phyloP scores from a whole-genome alignment of 2,797 vertebrate species.

The Hemitrygon akajei region DNA sequence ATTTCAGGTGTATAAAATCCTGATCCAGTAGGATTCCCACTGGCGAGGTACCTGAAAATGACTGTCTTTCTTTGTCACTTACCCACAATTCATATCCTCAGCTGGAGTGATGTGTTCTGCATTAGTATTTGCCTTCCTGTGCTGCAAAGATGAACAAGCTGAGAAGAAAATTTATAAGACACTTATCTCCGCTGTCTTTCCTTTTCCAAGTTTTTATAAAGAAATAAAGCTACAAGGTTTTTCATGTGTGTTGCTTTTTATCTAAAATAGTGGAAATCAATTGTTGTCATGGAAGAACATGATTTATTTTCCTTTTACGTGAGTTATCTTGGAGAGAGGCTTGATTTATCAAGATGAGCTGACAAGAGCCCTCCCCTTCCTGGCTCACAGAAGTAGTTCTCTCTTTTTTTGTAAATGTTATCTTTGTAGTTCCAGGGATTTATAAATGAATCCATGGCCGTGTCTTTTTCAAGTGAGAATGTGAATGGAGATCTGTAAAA shows the following conservation, averaged over 20 bases:
- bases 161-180: not conserved
- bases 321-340: not conserved
- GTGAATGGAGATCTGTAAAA: slow-evolving; percentile 22
- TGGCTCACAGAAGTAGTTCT: not conserved
- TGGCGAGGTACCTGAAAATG: not conserved
- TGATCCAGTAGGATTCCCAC: not conserved
- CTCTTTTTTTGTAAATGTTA: slow-evolving; percentile 25
- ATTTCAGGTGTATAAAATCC: not conserved
- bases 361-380: not conserved
- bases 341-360: not conserved
- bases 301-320: not conserved
- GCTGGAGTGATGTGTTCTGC: not conserved
- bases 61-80: too few species aligned
- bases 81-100: not conserved
- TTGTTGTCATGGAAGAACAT: not conserved
- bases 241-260: not conserved
- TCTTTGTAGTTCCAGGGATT: slow-evolving; percentile 8
- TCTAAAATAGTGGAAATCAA: not conserved
- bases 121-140: not conserved
- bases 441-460: slow-evolving; percentile 2
- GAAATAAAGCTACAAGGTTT: not conserved
- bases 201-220: not conserved
- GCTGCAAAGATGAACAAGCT: not conserved
- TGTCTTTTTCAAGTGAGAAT: slow-evolving; percentile 10
- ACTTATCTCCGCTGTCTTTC: not conserved